Conservation (phyloP, 2,888 invertebrate genomes). For the Glyphotaelius pellucidus region DNA sequence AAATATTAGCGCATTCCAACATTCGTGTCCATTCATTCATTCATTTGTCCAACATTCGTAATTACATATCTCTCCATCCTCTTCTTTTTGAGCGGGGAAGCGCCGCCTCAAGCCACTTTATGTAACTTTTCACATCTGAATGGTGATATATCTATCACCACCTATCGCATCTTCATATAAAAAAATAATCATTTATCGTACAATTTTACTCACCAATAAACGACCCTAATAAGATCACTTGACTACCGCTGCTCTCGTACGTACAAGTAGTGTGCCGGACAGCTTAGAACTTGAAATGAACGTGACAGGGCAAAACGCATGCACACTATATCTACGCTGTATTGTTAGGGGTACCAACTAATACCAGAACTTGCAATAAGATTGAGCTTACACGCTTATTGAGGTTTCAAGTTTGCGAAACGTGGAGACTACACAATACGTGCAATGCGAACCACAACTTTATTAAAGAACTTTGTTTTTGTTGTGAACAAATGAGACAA, state of each 20-base stretch:
- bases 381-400: constrained; percentile 25
- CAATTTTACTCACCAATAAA: no score
- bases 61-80: no score
- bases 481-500: no score
- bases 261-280: constrained; percentile 29
- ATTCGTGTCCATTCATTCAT: no score
- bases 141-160: no score
- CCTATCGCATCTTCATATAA: no score
- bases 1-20: no score
- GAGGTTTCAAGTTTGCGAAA: constrained; percentile 12
- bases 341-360: not conserved
- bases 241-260: not conserved
- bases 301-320: constrained; percentile 43
- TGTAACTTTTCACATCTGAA: no score
- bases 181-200: no score
- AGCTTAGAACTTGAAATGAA: constrained; percentile 43
- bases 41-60: no score
- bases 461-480: constrained; percentile 35
- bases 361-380: not conserved
- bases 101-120: no score
- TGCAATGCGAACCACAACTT: not conserved
- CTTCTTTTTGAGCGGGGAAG: no score
- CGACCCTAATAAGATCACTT: not conserved
- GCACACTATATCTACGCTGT: not conserved
- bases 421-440: not conserved